Conservation (phyloP, 2,113 vertebrate genomes). For the Cynoglossus semilaevis region DNA sequence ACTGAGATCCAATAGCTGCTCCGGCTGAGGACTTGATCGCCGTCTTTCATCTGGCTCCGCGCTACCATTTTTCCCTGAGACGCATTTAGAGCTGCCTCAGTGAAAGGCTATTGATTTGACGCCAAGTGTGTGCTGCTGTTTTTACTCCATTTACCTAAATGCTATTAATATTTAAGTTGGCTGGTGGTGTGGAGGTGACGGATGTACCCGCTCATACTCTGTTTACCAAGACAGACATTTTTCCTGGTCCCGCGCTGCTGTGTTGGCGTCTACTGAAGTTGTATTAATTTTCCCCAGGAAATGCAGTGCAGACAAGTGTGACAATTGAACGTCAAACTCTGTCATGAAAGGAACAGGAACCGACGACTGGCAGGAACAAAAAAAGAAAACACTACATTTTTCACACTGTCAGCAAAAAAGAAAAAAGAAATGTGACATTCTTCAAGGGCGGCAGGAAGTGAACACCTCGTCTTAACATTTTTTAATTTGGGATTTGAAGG, state of each 20-base stretch:
- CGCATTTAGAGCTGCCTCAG: not conserved
- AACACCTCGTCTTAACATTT: not conserved
- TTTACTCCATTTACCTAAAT: no score
- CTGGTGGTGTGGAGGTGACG: no score
- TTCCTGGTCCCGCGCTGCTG: no score
- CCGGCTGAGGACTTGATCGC: not conserved
- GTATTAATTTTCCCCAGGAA: no score
- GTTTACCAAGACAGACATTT: not conserved
- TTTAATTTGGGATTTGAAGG: not conserved
- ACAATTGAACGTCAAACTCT: constrained; percentile 2
- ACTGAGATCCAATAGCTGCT: not conserved
- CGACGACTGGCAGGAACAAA: not conserved
- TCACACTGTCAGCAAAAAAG: constrained; percentile 5
- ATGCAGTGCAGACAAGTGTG: not conserved
- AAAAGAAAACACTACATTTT: not conserved
- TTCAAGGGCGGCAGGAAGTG: not conserved
- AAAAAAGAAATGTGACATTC: not conserved
- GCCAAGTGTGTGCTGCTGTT: no score
- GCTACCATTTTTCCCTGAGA: not conserved
- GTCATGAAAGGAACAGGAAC: constrained; percentile 1
- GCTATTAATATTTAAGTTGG: no score
- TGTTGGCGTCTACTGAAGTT: no score
- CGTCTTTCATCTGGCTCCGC: not conserved
- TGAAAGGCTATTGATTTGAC: no score
- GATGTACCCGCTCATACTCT: not conserved